Evolutionary conservation across 2,113 vertebrate genomes (phyloP).

Genomic region (Lathamus discolor): DNA sequence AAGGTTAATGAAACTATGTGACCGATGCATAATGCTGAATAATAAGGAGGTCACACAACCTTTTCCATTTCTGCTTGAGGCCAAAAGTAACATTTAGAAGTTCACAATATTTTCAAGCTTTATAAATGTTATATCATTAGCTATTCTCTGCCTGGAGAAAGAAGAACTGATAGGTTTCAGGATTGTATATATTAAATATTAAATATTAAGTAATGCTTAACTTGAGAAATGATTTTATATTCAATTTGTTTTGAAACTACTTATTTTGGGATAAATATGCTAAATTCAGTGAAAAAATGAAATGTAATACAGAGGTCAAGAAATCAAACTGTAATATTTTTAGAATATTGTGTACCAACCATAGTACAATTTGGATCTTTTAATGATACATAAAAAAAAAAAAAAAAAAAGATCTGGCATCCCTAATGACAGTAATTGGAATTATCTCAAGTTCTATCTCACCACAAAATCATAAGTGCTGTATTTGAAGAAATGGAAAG

Average conservation of each 20-base stretch:
- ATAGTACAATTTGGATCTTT: neutral
- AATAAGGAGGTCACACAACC: neutral
- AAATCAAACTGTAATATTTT: neutral
- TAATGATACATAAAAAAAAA: neutral
- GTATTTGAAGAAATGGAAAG: neutral
- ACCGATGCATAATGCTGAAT: neutral
- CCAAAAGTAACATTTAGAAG: conserved; percentile 13
- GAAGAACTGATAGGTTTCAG: neutral
- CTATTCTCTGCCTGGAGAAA: neutral
- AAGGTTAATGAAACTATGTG: neutral
- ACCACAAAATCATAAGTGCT: neutral
- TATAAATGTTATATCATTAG: neutral
- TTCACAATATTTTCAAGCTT: neutral
- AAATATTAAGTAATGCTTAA: neutral
- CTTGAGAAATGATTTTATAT: neutral
- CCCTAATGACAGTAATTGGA: neutral
- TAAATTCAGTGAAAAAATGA: neutral
- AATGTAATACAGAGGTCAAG: neutral
- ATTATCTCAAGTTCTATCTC: neutral
- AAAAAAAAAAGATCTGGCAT: neutral
- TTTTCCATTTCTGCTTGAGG: conserved; percentile 10
- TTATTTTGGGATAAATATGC: neutral
- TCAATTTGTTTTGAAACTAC: neutral
- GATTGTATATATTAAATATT: neutral
- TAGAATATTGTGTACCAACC: neutral